phyloP scores from a whole-genome alignment of 1,140 invertebrate genomes.

The Zeugodacus cucurbitae region DNA sequence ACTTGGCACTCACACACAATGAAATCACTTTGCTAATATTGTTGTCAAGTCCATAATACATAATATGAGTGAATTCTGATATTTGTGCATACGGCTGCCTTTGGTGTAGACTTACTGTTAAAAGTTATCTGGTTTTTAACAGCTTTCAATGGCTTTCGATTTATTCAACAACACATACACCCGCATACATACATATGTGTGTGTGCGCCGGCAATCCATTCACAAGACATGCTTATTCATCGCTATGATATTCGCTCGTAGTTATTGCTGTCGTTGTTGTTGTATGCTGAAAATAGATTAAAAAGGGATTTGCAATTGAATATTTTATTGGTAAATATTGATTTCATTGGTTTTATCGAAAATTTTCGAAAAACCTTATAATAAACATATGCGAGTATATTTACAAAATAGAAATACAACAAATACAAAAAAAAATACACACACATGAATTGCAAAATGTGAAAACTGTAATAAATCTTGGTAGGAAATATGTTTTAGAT shows the following conservation, averaged over 20 bases:
- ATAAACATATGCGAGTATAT: not conserved
- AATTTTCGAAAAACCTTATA: not conserved
- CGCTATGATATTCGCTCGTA: not conserved
- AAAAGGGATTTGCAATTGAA: constrained; percentile 9
- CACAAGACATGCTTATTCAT: not conserved
- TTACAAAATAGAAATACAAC: not conserved
- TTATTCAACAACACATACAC: not conserved
- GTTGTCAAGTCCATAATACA: not conserved
- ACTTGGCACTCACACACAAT: not conserved
- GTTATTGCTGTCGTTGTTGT: not conserved
- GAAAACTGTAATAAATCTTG: not conserved
- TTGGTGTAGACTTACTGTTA: not conserved
- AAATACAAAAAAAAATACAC: not conserved
- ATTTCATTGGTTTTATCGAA: constrained; percentile 1
- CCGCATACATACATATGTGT: not conserved
- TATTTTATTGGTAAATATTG: constrained; percentile 34
- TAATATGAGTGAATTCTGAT: not conserved
- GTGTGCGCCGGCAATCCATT: not conserved
- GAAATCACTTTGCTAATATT: not conserved
- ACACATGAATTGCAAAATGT: not conserved
- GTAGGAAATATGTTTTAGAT: not conserved
- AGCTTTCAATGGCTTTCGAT: not conserved
- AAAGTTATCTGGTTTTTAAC: not conserved
- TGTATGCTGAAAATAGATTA: constrained; percentile 4
- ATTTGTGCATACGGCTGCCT: not conserved